Conservation (phyloP, 2,113 vertebrate species). For the human region DNA sequence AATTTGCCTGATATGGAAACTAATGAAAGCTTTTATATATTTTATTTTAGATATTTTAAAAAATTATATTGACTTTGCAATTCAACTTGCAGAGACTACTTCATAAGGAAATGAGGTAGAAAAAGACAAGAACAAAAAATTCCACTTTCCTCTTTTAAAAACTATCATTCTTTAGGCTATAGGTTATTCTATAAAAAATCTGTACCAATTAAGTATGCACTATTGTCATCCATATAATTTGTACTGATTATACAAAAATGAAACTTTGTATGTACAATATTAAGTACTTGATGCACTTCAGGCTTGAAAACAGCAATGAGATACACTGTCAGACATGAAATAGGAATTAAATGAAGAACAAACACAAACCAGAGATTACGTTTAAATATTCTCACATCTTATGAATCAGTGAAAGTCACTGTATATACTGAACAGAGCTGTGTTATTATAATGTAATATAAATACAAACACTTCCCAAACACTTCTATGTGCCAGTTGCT, state of each 20-base stretch:
- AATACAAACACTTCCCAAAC: neutral
- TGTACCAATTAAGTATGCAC: neutral
- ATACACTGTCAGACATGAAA: accelerated
- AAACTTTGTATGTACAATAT: neutral
- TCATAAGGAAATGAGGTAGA: neutral
- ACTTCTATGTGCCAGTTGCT: neutral
- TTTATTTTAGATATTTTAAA: neutral
- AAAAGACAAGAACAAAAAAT: neutral
- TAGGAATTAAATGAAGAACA: neutral
- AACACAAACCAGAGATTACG: neutral
- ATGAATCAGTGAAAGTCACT: too few species aligned
- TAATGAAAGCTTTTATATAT: neutral
- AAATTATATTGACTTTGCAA: neutral
- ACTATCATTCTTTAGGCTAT: neutral
- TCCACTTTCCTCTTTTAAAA: neutral
- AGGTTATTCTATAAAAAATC: neutral
- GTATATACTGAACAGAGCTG: accelerated
- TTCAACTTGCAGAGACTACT: neutral
- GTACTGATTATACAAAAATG: neutral
- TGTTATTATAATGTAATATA: accelerated
- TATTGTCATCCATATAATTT: neutral
- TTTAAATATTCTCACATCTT: too few species aligned
- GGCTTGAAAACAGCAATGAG: neutral
- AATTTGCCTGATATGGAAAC: neutral
- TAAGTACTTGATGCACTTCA: neutral